Evolutionary conservation across 2,888 invertebrate genomes (phyloP).

Genomic region (Melinaea menophilus): DNA sequence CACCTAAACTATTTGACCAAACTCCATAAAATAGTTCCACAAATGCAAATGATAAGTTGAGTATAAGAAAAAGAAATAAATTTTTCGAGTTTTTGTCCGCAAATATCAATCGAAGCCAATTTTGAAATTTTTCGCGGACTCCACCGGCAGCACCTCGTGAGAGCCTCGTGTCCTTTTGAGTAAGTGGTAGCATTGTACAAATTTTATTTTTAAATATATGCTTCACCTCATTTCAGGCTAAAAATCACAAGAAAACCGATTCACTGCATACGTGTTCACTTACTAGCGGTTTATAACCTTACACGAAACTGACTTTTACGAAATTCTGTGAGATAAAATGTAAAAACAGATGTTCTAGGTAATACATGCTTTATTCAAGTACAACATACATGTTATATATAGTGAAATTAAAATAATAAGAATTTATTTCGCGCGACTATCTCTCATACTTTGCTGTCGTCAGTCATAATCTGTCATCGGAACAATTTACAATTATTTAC

Average conservation of each 20-base stretch:
- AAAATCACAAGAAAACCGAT: constrained; percentile 55
- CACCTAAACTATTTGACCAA: constrained; percentile 91
- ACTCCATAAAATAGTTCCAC: constrained; percentile 96
- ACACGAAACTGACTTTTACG: constrained; percentile 35
- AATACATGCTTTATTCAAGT: constrained; percentile 30
- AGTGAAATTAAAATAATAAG: constrained; percentile 21
- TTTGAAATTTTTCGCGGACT: constrained; percentile 84
- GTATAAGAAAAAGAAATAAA: constrained; percentile 92
- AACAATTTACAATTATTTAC: too few relatives aligned
- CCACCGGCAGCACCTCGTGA: constrained; percentile 78
- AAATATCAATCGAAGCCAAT: constrained; percentile 91
- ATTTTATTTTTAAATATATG: constrained; percentile 37
- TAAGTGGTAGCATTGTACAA: constrained; percentile 84
- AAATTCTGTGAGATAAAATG: constrained; percentile 16
- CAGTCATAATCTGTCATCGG: constrained; percentile 15
- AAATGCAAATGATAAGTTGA: constrained; percentile 97
- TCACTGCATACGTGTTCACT: constrained; percentile 71
- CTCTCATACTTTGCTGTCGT: constrained; percentile 21
- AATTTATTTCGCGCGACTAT: constrained; percentile 17
- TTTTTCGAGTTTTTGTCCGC: constrained; percentile 96
- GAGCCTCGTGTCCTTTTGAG: constrained; percentile 82
- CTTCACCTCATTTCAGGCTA: constrained; percentile 64
- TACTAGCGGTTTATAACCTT: constrained; percentile 66
- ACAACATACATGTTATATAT: constrained; percentile 30
- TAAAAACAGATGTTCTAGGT: constrained; percentile 13